Conservation (phyloP, 37 sponge, comb jelly and placozoan genomes). For the Diacarnus erythraeanus region DNA sequence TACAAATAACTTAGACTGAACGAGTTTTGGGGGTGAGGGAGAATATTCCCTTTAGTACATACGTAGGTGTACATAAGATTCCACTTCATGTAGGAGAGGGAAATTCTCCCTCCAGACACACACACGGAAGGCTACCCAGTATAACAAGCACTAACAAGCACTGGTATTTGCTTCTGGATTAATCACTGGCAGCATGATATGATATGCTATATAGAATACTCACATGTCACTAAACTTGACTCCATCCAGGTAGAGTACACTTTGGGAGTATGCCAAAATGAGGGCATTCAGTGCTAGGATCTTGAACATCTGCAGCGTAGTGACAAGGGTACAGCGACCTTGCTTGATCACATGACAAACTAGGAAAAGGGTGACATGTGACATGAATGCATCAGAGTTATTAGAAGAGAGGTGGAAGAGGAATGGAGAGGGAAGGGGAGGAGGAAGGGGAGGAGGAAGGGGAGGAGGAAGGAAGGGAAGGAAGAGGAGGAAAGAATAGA, state of each 20-base stretch:
- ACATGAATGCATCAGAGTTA: background rate
- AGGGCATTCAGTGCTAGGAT: conserved; percentile 98
- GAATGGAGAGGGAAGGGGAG: too few relatives aligned
- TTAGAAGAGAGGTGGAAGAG: too few relatives aligned
- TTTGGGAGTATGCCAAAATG: conserved; percentile 95
- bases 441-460: background rate
- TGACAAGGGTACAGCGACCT: conserved; percentile 96
- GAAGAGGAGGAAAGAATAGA: background rate
- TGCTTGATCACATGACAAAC: conserved; percentile 90
- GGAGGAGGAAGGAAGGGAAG: background rate
- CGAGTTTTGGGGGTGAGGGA: too few relatives aligned
- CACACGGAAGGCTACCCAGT: too few relatives aligned
- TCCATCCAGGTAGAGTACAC: conserved; percentile 95
- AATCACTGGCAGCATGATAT: too few relatives aligned
- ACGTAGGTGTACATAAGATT: too few relatives aligned
- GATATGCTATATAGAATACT: conserved; percentile 34
- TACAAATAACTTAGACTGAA: too few relatives aligned
- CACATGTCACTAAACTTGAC: conserved; percentile 97
- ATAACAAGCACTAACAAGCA: too few relatives aligned
- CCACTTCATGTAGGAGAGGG: background rate
- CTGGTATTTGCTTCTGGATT: too few relatives aligned
- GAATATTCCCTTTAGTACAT: too few relatives aligned
- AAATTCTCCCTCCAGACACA: too few relatives aligned
- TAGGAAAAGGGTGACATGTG: too few relatives aligned
- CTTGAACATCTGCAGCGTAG: conserved; percentile 99